phyloP scores from a whole-genome alignment of 2,888 invertebrate genomes.

The Ligdia adustata region DNA sequence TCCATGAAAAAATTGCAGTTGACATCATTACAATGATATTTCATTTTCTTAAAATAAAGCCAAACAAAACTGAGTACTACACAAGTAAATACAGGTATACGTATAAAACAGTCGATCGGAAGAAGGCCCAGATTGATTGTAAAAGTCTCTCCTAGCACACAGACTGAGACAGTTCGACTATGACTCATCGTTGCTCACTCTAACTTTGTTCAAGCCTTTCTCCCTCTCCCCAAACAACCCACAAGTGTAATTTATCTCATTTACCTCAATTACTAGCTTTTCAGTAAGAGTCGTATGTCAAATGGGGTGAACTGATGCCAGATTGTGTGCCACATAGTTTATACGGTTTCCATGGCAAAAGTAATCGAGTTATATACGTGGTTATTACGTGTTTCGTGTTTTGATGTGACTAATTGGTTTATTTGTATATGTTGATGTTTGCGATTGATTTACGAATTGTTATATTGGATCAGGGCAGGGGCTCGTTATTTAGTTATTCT shows the following conservation, averaged over 20 bases:
- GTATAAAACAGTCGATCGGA: too few species aligned
- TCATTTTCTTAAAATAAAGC: background rate
- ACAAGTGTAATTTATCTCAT: constrained; percentile 74
- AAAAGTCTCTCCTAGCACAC: background rate
- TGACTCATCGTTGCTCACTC: constrained; percentile 11
- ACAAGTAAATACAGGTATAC: too few species aligned
- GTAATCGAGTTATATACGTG: constrained; percentile 31
- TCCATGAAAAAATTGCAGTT: too few species aligned
- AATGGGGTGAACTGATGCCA: constrained; percentile 60
- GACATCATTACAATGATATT: too few species aligned
- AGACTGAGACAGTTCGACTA: background rate
- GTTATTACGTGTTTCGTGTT: constrained; percentile 12
- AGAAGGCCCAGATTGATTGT: too few species aligned
- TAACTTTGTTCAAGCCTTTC: constrained; percentile 17
- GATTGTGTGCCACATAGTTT: constrained; percentile 53
- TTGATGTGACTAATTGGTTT: constrained; percentile 26
- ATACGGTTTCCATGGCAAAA: constrained; percentile 39
- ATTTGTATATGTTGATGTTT: constrained; percentile 24
- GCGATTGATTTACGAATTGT: constrained; percentile 18
- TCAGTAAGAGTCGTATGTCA: constrained; percentile 65
- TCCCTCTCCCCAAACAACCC: constrained; percentile 60
- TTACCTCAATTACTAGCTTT: constrained; percentile 76
- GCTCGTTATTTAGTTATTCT: too few species aligned
- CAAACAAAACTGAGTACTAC: too few species aligned
- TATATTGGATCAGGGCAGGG: too few species aligned